A percentile compares a stretch with the other conserved stretches of the same genome.
Conservation (phyloP, 2,888 invertebrate species). For the Idaea aversata region DNA sequence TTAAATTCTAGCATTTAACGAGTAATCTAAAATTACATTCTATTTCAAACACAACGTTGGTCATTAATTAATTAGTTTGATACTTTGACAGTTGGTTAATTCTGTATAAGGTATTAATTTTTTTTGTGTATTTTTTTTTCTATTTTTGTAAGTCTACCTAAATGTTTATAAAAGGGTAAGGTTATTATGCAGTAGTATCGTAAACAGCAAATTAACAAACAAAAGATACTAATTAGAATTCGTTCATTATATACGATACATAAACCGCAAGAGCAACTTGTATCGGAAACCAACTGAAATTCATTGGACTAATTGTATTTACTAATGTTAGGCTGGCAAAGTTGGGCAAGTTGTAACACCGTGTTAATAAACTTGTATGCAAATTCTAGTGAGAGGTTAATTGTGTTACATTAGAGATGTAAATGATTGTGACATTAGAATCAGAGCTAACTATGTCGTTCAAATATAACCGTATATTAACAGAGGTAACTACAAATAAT, state of each 20-base stretch:
- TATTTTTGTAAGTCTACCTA: no score
- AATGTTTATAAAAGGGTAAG: no score
- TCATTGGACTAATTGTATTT: background rate
- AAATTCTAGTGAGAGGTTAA: background rate
- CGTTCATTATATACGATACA: background rate
- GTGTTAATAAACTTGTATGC: constrained; percentile 1
- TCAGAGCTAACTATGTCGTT: background rate
- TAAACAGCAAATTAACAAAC: background rate
- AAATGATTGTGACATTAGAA: background rate
- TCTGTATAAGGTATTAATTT: no score
- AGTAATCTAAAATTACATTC: no score
- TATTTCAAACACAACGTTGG: no score
- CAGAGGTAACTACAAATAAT: no score
- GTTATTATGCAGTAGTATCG: background rate
- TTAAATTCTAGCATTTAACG: no score
- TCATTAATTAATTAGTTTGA: no score
- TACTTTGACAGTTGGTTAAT: no score
- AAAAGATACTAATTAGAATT: background rate
- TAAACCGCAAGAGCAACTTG: background rate
- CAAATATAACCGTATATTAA: no score
- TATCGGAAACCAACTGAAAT: background rate
- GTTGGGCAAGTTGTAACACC: background rate
- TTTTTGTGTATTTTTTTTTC: no score
- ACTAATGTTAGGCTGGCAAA: background rate
- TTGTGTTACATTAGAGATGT: background rate